Conservation (phyloP, 2,113 vertebrate genomes). For the Symphodus melops region DNA sequence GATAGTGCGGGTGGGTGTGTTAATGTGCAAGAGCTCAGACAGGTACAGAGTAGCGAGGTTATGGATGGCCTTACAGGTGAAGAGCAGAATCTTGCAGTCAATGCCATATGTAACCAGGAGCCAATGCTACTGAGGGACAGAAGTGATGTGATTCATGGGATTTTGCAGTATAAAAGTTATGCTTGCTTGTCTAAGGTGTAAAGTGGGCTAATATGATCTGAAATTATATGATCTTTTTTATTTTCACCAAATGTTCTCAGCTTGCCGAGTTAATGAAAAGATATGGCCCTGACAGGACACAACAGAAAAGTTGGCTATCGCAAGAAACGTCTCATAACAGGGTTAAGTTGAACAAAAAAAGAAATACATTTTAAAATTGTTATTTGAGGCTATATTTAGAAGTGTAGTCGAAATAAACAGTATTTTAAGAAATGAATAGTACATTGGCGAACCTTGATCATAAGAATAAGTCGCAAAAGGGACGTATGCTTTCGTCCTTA, state of each 20-base stretch:
- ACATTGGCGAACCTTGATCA: no score
- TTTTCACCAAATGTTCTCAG: constrained; percentile 9
- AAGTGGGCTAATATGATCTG: neutral
- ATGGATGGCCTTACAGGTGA: no score
- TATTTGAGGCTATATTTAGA: neutral
- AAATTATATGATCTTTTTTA: neutral
- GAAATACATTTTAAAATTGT: neutral
- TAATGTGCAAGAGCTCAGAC: no score
- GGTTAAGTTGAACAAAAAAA: no score
- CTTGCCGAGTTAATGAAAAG: constrained; percentile 37
- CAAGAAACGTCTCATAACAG: no score
- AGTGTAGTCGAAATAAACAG: neutral
- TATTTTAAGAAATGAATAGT: neutral
- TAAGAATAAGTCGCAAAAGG: neutral
- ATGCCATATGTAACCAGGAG: no score
- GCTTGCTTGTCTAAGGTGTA: neutral
- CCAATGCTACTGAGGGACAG: no score
- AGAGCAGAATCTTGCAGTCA: no score
- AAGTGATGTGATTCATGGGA: neutral
- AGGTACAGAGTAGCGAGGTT: no score
- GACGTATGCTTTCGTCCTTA: constrained; percentile 21
- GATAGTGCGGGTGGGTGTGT: no score
- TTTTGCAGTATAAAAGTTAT: neutral
- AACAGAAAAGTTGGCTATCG: constrained; percentile 10
- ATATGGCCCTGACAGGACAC: constrained; percentile 23